Evolutionary conservation across 2,888 invertebrate genomes (phyloP), one percentile per base, ranked within the genome.

Genomic region (Rhingia campestris): DNA sequence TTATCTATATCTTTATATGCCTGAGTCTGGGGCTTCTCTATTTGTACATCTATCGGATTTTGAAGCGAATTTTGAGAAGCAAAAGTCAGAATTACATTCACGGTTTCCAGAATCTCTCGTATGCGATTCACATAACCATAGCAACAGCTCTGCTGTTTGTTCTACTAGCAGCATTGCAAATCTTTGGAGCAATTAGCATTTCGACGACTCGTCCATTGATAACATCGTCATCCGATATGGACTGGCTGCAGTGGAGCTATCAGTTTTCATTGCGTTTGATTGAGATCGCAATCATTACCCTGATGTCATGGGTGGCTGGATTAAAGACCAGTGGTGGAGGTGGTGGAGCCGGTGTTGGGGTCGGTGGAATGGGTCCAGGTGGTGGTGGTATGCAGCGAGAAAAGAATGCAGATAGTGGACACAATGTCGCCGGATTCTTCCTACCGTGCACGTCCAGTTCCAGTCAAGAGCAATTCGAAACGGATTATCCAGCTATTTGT

Each of bases 191-290:
- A 58, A 94, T 95, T 88, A 94, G 94, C 58, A 94, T 95, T 51
- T 92, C 93, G 88, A 91, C 89, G 86, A 87, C 88, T 3, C 88
- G 90, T 3, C 88, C 89, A 0, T 53, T 89, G n/a, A 88, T 88
- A 12, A 64, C 91, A 89, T 87, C 87, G 87, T 92, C 87, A 85
- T 86, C 89, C 0, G 95, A 95, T 87, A 94, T 95, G 87, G 95
- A 95, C 82, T 98, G 98, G 98, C 93, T 97, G 4, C 95, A 97
- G 93, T 98, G 97, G 97, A 95, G 96, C 22, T 97, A 96, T 92
- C 97, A 98, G 89, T 95, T 97, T 88, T 95, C 96, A 0, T 93
- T 97, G 64, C 94, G 98, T 33, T 92, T 97, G 5, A 94, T 97
- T 66, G 98, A 98, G 91, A 94, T 98, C 54, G 94, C 95, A n/a